Percentiles rank a stretch among this genome's conserved stretches.
These are phyloP conservation scores for Oryzias curvinotus DNA, from an alignment of 2,113 vertebrate genomes.

Conservation along the genomic window DNA sequence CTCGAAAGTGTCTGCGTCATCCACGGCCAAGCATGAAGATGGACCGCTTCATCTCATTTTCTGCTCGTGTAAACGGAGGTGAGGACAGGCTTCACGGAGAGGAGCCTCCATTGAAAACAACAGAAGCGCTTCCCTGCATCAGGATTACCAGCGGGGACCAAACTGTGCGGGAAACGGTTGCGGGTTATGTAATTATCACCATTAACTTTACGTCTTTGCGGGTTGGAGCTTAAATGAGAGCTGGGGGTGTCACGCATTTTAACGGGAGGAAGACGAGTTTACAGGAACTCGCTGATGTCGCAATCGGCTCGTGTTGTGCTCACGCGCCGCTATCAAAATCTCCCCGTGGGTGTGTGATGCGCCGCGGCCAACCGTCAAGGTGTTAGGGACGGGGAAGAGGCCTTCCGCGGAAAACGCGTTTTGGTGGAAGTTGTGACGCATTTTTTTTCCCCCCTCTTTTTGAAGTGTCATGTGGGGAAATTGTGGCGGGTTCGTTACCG, in stretches of 20 bases:
- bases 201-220: no score
- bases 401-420: background rate
- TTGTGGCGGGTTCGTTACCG: conserved; percentile 79
- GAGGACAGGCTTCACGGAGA: background rate
- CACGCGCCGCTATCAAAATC: background rate
- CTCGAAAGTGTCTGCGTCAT: conserved; percentile 64
- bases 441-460: conserved; percentile 65
- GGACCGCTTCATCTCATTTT: conserved; percentile 16
- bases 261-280: conserved; percentile 53
- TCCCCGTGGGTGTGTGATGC: conserved; percentile 19
- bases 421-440: conserved; percentile 55
- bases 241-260: conserved; percentile 69
- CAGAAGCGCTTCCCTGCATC: background rate
- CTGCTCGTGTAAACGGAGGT: no score
- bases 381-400: no score
- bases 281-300: conserved; percentile 72
- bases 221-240: conserved; percentile 15
- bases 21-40: conserved; percentile 34
- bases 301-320: conserved; percentile 43
- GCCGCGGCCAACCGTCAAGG: background rate
- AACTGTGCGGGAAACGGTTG: no score
- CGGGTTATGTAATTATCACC: no score
- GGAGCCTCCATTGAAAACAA: background rate
- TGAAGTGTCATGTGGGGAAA: conserved; percentile 77
- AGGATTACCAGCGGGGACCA: no score